phyloP scores from a whole-genome alignment of 2,797 vertebrate genomes.

The Coilia nasus region DNA sequence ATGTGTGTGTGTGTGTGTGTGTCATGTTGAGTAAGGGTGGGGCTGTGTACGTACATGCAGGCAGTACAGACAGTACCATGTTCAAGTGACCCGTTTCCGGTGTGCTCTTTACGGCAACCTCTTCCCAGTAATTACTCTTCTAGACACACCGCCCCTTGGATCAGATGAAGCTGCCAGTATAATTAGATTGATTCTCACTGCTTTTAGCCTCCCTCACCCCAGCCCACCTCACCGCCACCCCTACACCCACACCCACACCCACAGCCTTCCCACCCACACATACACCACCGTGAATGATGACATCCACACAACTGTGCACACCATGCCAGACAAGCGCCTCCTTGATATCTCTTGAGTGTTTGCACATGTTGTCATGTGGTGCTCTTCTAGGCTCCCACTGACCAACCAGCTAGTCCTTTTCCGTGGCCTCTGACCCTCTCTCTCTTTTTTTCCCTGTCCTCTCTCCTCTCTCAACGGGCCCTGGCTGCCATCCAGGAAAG shows the following conservation, averaged over 20 bases:
- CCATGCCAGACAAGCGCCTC: conserved; percentile 24
- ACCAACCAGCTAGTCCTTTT: conserved; percentile 16
- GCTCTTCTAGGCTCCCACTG: background rate
- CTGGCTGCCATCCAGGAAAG: conserved; percentile 45
- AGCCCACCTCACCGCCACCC: too few species aligned
- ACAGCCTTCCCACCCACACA: background rate
- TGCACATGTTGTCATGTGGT: conserved; percentile 12
- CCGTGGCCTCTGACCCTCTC: background rate
- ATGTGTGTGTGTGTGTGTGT: background rate
- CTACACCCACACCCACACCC: background rate
- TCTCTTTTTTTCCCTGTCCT: background rate
- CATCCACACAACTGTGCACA: conserved; percentile 25
- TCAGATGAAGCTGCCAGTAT: conserved; percentile 37
- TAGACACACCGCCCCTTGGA: conserved; percentile 5
- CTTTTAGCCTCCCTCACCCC: conserved; percentile 38
- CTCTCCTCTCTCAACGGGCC: background rate
- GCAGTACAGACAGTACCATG: background rate
- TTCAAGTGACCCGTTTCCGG: conserved; percentile 28
- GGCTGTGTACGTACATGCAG: background rate
- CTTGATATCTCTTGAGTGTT: conserved; percentile 29
- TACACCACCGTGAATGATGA: background rate
- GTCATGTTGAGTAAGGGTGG: background rate
- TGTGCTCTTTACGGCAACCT: conserved; percentile 9
- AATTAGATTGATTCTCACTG: conserved; percentile 57
- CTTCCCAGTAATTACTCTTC: conserved; percentile 44